Percentiles rank a stretch among this genome's conserved stretches.
Evolutionary conservation across 2,797 vertebrate species (phyloP).

Genomic region (Aselliscus stoliczkanus): DNA sequence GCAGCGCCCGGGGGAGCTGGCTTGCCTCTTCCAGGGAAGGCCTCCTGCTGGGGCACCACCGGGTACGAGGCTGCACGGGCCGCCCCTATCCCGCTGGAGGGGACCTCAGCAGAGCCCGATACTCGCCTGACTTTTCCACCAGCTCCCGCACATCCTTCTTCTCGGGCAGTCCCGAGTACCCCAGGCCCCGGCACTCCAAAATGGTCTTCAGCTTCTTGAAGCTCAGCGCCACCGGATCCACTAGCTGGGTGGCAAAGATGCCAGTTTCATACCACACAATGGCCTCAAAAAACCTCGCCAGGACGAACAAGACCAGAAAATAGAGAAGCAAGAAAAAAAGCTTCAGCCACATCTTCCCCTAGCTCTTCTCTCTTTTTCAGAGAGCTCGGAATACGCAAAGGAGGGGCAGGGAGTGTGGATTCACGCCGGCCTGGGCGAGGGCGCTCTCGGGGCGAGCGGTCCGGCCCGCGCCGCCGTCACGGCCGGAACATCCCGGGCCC

Average conservation of each 20-base stretch:
- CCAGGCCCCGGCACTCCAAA: conserved; percentile 93
- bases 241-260: conserved; percentile 93
- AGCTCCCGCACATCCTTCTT: conserved; percentile 94
- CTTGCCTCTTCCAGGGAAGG: background rate
- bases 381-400: background rate
- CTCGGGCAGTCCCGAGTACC: conserved; percentile 90
- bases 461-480: conserved; percentile 3
- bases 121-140: conserved; percentile 93
- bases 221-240: conserved; percentile 94
- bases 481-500: background rate
- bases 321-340: conserved; percentile 95
- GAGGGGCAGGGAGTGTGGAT: background rate
- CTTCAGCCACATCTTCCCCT: conserved; percentile 92
- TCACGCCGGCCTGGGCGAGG: background rate
- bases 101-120: background rate
- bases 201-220: conserved; percentile 94
- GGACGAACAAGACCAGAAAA: conserved; percentile 91
- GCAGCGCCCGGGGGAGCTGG: background rate
- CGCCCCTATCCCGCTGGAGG: background rate
- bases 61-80: background rate
- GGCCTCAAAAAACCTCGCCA: conserved; percentile 94
- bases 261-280: conserved; percentile 97
- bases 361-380: background rate
- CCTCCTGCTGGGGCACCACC: background rate
- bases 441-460: background rate